phyloP scores from a whole-genome alignment of 2,113 vertebrate genomes.

The Leucopsar rothschildi region DNA sequence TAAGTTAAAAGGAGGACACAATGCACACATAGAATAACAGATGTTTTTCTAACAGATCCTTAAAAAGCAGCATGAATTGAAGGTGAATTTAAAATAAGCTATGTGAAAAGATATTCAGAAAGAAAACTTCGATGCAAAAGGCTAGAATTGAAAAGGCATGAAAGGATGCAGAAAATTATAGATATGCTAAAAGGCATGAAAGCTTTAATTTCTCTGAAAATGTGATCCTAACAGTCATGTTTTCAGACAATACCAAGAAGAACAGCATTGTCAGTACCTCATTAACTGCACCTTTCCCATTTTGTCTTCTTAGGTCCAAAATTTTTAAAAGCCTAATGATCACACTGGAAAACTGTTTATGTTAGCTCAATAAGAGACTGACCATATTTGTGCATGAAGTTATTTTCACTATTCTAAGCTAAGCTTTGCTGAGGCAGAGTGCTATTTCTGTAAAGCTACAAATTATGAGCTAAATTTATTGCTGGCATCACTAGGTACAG shows the following conservation, averaged over 20 bases:
- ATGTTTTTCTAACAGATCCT: background rate
- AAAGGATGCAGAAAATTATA: background rate
- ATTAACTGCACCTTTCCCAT: background rate
- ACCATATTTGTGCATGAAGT: background rate
- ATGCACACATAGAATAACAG: background rate
- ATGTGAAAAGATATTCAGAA: background rate
- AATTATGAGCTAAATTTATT: conserved; percentile 22
- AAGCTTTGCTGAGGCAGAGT: background rate
- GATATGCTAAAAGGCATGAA: background rate
- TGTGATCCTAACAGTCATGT: background rate
- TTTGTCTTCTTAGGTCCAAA: background rate
- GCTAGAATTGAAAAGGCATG: background rate
- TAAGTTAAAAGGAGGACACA: background rate
- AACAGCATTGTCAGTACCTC: background rate
- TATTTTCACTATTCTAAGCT: background rate
- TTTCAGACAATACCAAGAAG: background rate
- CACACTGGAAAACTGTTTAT: background rate
- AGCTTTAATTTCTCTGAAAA: background rate
- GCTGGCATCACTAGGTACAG: background rate
- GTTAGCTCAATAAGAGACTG: background rate
- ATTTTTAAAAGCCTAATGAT: background rate
- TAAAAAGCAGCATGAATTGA: background rate
- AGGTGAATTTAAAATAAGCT: background rate
- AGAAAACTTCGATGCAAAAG: background rate
- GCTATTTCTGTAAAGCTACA: background rate